Evolutionary conservation across 2,797 vertebrate species (phyloP).

Genomic region (Macroramphosus scolopax): DNA sequence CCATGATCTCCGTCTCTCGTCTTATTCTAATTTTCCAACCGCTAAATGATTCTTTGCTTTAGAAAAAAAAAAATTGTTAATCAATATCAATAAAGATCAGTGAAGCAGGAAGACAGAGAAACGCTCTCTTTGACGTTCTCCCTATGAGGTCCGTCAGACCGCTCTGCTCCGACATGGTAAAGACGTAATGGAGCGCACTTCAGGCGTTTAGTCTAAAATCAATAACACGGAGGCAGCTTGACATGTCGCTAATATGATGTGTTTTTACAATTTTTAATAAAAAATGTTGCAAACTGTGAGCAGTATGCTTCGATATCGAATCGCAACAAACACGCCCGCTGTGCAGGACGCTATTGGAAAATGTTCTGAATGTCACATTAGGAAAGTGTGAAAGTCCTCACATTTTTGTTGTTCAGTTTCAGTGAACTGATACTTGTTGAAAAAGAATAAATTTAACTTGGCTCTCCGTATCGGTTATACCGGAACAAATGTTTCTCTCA

Average conservation of each 20-base stretch:
- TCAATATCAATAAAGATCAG: too few relatives aligned
- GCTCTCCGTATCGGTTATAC: too few relatives aligned
- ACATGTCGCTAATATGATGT: conserved; percentile 1
- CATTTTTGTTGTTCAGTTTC: conserved; percentile 42
- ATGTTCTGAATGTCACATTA: conserved; percentile 17
- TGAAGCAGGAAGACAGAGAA: too few relatives aligned
- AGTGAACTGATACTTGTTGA: conserved; percentile 26
- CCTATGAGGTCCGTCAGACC: too few relatives aligned
- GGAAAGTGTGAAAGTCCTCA: too few relatives aligned
- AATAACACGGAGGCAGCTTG: conserved; percentile 6
- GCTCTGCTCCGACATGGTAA: too few relatives aligned
- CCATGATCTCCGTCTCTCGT: too few relatives aligned
- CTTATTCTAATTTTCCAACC: too few relatives aligned
- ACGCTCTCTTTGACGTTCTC: too few relatives aligned
- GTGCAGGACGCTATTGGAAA: conserved; percentile 8
- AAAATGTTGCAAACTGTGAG: conserved; percentile 10
- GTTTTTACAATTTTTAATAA: conserved; percentile 2
- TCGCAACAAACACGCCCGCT: conserved; percentile 16
- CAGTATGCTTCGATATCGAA: conserved; percentile 1
- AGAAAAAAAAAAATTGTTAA: too few relatives aligned
- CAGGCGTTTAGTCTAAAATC: conserved; percentile 19
- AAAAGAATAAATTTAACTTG: conserved; percentile 31
- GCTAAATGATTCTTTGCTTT: too few relatives aligned
- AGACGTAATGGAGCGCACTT: conserved; percentile 7
- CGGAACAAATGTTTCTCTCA: too few relatives aligned